Base-by-base conservation (phyloP, 2,113 vertebrate genomes). In the Archocentrus centrarchus region DNA sequence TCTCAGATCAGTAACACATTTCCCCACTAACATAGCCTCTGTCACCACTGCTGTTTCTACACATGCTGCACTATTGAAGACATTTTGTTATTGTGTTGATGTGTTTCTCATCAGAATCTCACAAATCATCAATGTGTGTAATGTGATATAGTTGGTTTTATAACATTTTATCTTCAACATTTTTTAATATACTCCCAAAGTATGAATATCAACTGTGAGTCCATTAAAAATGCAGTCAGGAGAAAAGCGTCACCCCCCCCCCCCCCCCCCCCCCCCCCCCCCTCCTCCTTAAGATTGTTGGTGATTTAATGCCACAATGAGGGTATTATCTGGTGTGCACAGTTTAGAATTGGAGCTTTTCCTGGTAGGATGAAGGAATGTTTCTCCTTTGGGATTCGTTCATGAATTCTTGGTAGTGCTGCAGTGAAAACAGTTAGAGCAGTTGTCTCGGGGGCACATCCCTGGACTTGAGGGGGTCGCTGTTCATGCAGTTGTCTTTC, bases 301-400 rank as follows among this genome's bases (percentile, higher is more conserved):
- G 22, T 50, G 22, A 70, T 30, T 70, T 53, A 53, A 53, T 32
- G 11, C 24, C 3, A 32, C 66, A 20, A 7, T 50, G 15, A 50
- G 11, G 3, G 0, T 47, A 20, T 32, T 30, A 27, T 47, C 27
- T 73, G 41, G 41, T 73, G 66, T 73, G 44, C 44, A 32, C 10
- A 32, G 24, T 44, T 1, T 53, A 6, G 27, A 73, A 73, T 20
- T 73, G 66, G 27, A 32, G 66, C 66, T 14, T 73, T 73, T 24
- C 66, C 66, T 53, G 66, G 66, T 73, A 73, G 44, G 44, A 32
- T 32, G 10, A 14, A 73, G 44, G 44, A 5, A 73, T 7, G 66
- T 53, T 73, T 73, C 66, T 73, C 66, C 27, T 73, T 73, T 53
- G 66, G 66, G 44, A 53, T 73, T 73, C 44, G 18, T 73, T 73